These are phyloP conservation scores for Troides helena DNA, from an alignment of 2,888 invertebrate species.

Conservation along the genomic window DNA sequence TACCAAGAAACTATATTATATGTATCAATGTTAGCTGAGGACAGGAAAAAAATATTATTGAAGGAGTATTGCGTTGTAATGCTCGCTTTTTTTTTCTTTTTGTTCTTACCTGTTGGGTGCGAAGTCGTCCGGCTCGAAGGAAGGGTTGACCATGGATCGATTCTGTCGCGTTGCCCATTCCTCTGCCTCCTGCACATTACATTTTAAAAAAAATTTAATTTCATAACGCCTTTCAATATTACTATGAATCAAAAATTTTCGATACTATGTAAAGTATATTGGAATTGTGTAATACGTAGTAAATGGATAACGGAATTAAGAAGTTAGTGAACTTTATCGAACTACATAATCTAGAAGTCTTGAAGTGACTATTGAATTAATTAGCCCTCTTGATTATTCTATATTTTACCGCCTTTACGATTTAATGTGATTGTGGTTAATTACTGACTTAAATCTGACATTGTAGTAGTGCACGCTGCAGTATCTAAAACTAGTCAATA, in stretches of 20 bases:
- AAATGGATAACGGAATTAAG: too few relatives aligned
- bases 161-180: conserved; percentile 65
- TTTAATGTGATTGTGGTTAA: not conserved
- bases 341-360: too few relatives aligned
- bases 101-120: conserved; percentile 61
- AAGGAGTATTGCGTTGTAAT: not conserved
- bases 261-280: too few relatives aligned
- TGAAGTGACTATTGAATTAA: not conserved
- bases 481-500: not conserved
- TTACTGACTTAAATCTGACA: not conserved
- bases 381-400: not conserved
- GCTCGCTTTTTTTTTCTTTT: not conserved
- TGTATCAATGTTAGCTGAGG: not conserved
- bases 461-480: not conserved
- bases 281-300: too few relatives aligned
- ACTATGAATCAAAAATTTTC: too few relatives aligned
- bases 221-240: too few relatives aligned
- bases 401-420: not conserved
- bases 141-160: conserved; percentile 73
- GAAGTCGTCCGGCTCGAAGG: conserved; percentile 76
- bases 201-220: not conserved
- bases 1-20: not conserved
- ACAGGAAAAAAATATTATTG: not conserved
- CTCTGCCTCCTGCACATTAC: conserved; percentile 59
- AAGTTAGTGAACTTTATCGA: too few relatives aligned